Evolutionary conservation across 2,113 vertebrate genomes (phyloP), one percentile per base, ranked within the genome.

Genomic region (Fregetta grallaria): DNA sequence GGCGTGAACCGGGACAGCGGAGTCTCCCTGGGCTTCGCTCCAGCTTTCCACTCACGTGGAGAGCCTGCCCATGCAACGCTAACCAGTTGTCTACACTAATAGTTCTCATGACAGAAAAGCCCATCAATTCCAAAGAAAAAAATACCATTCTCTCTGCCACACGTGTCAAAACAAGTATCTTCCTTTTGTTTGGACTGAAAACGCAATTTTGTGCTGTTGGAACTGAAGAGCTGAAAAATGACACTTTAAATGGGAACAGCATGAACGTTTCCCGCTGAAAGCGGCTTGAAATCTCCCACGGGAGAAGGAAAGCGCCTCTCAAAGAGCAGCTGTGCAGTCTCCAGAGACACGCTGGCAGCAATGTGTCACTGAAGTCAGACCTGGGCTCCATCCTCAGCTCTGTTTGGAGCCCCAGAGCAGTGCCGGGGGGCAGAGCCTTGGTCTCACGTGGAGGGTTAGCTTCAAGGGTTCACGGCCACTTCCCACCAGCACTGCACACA

Each of bases 21-120:
- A 36, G 16, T 1, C 36, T 36, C 75, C 88, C 25, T 0, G 0
- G n/a, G 49, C 77, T 52, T 9, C 0, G 1, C 56, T 67, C 38
- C 87, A 53, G 82, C 86, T 65, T 5, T 29, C 22, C 2, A 1
- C 78, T 65, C 90, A 30, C 5, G 0, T 12, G 44, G 56, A 63
- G n/a, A 71, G 70, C 55, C 40, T 20, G 89, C 58, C 61, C 81
- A 0, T 4, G 16, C 61, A 40, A 0, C 1, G 1, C 40, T 38
- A 42, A 52, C 52, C 67, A 1, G 6, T 7, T 34, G n/a, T 8
- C 58, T 56, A 17, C 52, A 30, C 53, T 11, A 30, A 47, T 1
- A 58, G 50, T 21, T 53, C 63, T 29, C 45, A 5, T 8, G 34
- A 55, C 52, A 86, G 42, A 91, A 61, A 55, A 63, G 10, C 38